Base-by-base conservation (phyloP, 2,113 vertebrate species). In the Pachypanchax playfairii region DNA sequence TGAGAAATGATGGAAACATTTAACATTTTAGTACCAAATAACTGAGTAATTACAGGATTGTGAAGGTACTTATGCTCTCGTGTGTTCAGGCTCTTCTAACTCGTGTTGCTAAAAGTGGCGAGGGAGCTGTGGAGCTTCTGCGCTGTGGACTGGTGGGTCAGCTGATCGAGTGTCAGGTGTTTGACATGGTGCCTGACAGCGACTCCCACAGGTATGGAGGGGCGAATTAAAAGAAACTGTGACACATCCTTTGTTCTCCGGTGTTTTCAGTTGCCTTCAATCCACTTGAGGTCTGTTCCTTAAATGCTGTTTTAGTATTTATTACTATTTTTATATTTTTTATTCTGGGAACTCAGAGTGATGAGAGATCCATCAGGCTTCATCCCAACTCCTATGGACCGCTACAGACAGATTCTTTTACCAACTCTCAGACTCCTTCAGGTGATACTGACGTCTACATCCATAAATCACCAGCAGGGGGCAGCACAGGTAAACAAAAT, bases 121-220 rank as follows among this genome's bases (percentile, higher is more conserved):
- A 95, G 73, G 97, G 97, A 0, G 93, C 97, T 0, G 66, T 96
- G 29, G 97, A 98, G 70, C 89, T 99, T 75, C 73, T 98, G 76
- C 91, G 94, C 26, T 95, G 93, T 12, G 96, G 97, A 0, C 93
- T 97, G 64, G 94, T 98, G 57, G 89, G 94, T 29, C 93, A 93
- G 80, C 91, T 99, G 79, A 93, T 95, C 2, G 95, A 98, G 69
- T 98, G 95, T 65, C 95, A 97, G 44, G 97, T 99, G 48, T 98
- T 95, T 47, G 95, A 97, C 87, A 97, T 97, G 96, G 82, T 96
- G 3, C 97, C 97, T 0, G 96, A 99, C 83, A 93, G 87, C 21
- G 94, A 98, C 43, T 87, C 93, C 1, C 94, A 95, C 67, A 92
- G 96, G 97, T 99, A 83, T 67, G 90, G 15, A 9, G n/a, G 20